Evolutionary conservation across 2,888 invertebrate species (phyloP).

Genomic region (Deroplatys truncata): DNA sequence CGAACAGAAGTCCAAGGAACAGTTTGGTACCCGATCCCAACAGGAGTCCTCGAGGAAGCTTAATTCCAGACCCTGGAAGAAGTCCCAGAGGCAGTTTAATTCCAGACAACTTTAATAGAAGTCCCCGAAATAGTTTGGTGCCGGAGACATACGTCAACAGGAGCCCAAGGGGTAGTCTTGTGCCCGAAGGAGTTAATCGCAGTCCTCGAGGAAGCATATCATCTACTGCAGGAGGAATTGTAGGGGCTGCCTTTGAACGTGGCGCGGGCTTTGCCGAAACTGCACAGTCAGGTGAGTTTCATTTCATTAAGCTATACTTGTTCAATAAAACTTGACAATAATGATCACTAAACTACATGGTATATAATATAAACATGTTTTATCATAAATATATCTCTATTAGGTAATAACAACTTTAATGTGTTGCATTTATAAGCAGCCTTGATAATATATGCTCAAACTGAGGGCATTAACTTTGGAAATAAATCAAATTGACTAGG

Average conservation of each 20-base stretch:
- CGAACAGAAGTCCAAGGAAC: slow-evolving; percentile 56
- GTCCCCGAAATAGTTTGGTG: slow-evolving; percentile 54
- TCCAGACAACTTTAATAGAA: slow-evolving; percentile 56
- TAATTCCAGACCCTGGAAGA: slow-evolving; percentile 51
- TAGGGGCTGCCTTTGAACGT: neutral
- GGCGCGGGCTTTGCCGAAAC: slow-evolving; percentile 34
- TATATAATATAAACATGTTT: too few relatives aligned
- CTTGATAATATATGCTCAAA: too few relatives aligned
- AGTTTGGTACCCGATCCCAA: slow-evolving; percentile 58
- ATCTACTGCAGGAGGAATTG: slow-evolving; percentile 39
- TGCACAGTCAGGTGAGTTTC: slow-evolving; percentile 4
- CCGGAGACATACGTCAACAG: slow-evolving; percentile 53
- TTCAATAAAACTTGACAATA: too few relatives aligned
- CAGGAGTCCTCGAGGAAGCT: slow-evolving; percentile 52
- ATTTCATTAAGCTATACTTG: neutral
- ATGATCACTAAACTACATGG: too few relatives aligned
- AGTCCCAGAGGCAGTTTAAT: slow-evolving; percentile 59
- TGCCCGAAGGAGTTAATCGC: slow-evolving; percentile 39
- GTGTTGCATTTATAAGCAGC: too few relatives aligned
- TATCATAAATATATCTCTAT: too few relatives aligned
- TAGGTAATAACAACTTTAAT: too few relatives aligned
- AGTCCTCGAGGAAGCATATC: slow-evolving; percentile 56
- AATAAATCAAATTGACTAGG: too few relatives aligned
- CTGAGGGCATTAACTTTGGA: too few relatives aligned
- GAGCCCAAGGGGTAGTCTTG: slow-evolving; percentile 45